phyloP scores from a whole-genome alignment of 2,113 vertebrate genomes.

The Seriola dumerili region DNA sequence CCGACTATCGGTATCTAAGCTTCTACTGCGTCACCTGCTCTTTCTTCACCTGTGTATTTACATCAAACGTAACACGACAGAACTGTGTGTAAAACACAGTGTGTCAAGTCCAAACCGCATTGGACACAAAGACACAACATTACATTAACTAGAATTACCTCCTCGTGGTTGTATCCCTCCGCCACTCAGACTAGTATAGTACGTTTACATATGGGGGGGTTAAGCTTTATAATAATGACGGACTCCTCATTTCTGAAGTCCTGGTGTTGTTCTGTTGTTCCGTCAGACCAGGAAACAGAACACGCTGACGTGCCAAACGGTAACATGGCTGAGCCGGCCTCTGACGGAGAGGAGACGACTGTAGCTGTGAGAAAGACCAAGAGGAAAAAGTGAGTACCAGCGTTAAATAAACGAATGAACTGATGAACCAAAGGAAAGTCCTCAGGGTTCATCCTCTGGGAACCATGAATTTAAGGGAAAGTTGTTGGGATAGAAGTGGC shows the following conservation, averaged over 20 bases:
- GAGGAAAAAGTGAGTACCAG: constrained; percentile 87
- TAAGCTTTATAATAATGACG: neutral
- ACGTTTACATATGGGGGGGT: too few relatives aligned
- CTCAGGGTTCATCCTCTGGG: neutral
- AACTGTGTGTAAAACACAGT: too few relatives aligned
- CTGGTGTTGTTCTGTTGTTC: neutral
- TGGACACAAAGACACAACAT: too few relatives aligned
- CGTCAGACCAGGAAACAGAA: constrained; percentile 71
- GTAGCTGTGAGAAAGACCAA: constrained; percentile 84
- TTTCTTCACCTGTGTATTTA: neutral
- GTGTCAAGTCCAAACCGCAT: too few relatives aligned
- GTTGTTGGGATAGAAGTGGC: too few relatives aligned
- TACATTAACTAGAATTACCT: too few relatives aligned
- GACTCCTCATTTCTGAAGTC: neutral
- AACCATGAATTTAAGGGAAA: neutral
- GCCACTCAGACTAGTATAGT: too few relatives aligned
- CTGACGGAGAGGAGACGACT: constrained; percentile 80
- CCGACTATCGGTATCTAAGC: constrained; percentile 66
- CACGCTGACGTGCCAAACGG: constrained; percentile 83
- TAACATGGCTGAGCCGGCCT: constrained; percentile 77
- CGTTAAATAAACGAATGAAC: too few relatives aligned
- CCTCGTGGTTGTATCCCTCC: too few relatives aligned
- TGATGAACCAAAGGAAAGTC: neutral
- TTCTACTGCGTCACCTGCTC: neutral
- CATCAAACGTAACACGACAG: neutral